phyloP scores from a whole-genome alignment of 1,140 invertebrate species.

The Platyscapa corneri region DNA sequence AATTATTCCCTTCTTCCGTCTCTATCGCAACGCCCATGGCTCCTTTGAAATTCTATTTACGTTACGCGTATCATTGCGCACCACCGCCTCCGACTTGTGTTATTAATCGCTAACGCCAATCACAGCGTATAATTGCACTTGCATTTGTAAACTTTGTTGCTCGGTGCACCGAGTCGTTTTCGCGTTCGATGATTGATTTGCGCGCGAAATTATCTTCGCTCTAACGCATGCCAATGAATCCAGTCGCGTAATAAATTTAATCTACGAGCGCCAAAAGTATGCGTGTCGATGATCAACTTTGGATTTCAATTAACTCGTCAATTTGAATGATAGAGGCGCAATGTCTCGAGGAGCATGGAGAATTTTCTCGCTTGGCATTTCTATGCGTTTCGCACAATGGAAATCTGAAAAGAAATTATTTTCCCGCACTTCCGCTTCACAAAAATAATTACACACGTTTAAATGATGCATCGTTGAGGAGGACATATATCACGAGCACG shows the following conservation, averaged over 20 bases:
- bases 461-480: constrained; percentile 9
- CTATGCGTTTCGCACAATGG: not conserved
- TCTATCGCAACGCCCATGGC: no score
- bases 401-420: not conserved
- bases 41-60: no score
- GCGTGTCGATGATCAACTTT: not conserved
- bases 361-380: not conserved
- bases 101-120: no score
- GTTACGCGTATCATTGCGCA: no score
- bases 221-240: no score
- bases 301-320: not conserved
- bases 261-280: not conserved
- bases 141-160: no score
- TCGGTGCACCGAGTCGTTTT: no score
- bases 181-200: no score
- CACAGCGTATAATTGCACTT: no score
- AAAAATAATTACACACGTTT: constrained; percentile 11
- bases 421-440: not conserved
- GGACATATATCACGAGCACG: not conserved
- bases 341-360: not conserved
- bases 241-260: not conserved
- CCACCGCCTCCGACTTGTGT: no score
- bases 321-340: not conserved
- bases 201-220: no score
- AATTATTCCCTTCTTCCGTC: constrained; percentile 13